Conservation (phyloP, 23 tunicate species). For the Trididemnum nubilum region DNA sequence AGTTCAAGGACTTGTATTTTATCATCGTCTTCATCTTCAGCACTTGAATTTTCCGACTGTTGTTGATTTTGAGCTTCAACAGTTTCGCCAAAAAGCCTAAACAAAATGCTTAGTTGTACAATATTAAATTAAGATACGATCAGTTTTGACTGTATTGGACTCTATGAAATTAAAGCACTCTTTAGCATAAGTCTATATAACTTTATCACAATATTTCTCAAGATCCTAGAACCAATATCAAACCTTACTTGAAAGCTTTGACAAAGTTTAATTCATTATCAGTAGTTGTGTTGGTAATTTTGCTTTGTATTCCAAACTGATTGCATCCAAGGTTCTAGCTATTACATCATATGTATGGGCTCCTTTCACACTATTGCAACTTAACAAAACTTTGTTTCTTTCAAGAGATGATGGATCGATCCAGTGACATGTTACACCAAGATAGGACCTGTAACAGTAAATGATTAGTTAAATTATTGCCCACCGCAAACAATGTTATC, state of each 20-base stretch:
- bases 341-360: conserved; percentile 17
- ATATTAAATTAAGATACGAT: too few relatives aligned
- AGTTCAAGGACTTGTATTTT: neutral
- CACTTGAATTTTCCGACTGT: neutral
- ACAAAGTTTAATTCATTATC: conserved; percentile 29
- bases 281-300: conserved; percentile 20
- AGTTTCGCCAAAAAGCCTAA: neutral
- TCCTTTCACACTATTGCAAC: conserved; percentile 22
- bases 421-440: conserved; percentile 37
- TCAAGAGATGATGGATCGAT: conserved; percentile 10
- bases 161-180: too few relatives aligned
- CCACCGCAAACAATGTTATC: neutral
- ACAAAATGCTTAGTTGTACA: too few relatives aligned
- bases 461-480: neutral
- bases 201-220: too few relatives aligned
- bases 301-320: conserved; percentile 3
- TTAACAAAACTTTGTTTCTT: conserved; percentile 11
- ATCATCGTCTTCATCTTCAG: neutral
- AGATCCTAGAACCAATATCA: neutral
- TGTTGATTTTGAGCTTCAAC: neutral
- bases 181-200: too few relatives aligned
- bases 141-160: too few relatives aligned
- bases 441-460: conserved; percentile 8
- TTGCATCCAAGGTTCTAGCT: conserved; percentile 15
- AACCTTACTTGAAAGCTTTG: conserved; percentile 21